Percentiles rank a stretch among this genome's conserved stretches.
These are phyloP conservation scores for Manis pentadactyla DNA, from an alignment of 2,797 vertebrate species.

Conservation along the genomic window DNA sequence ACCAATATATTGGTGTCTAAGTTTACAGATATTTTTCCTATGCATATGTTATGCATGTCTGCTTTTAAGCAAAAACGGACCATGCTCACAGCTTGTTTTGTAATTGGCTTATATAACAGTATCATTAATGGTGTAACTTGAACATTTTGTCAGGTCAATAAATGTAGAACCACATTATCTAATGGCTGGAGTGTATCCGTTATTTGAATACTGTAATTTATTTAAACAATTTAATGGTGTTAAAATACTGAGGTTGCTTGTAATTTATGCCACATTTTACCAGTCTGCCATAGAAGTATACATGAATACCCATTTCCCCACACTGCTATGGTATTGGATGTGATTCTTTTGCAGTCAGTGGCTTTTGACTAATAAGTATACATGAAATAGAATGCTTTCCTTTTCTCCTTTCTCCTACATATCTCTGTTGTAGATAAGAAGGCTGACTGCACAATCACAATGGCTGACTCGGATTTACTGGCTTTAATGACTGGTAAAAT, in stretches of 20 bases:
- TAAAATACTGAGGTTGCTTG: background rate
- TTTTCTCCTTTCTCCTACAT: background rate
- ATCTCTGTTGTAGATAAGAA: conserved; percentile 89
- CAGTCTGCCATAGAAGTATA: background rate
- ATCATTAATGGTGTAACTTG: background rate
- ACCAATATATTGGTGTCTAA: background rate
- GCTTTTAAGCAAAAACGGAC: conserved; percentile 39
- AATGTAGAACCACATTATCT: background rate
- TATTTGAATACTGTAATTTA: background rate
- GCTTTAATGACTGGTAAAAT: conserved; percentile 95
- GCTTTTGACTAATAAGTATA: background rate
- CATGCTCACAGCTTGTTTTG: background rate
- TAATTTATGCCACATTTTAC: background rate
- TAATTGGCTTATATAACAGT: background rate
- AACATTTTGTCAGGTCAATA: conserved; percentile 8
- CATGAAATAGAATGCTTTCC: background rate
- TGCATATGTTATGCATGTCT: background rate
- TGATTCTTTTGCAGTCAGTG: background rate
- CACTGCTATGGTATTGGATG: background rate
- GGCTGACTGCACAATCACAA: conserved; percentile 93
- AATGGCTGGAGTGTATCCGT: background rate
- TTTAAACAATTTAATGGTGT: background rate
- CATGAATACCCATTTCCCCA: background rate
- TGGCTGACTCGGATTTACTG: conserved; percentile 92
- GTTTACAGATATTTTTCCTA: background rate